Conservation (phyloP, 2,888 invertebrate species). For the Cetonia aurata region DNA sequence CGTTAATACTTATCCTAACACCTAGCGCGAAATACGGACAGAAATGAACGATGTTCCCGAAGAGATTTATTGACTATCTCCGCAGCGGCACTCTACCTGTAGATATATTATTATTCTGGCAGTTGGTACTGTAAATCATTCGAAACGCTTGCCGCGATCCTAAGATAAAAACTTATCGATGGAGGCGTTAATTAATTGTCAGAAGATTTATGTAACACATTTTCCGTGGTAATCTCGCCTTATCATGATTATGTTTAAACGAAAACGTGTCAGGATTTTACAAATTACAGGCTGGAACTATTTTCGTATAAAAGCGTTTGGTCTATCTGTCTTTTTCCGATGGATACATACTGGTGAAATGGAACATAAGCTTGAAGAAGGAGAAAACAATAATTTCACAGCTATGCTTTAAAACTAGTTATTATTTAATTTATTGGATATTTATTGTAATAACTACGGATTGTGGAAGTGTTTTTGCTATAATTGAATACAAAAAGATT, state of each 20-base stretch:
- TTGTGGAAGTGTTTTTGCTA: too few relatives aligned
- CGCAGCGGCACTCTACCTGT: constrained; percentile 10
- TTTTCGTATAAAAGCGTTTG: too few relatives aligned
- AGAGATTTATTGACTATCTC: constrained; percentile 24
- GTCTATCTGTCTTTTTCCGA: too few relatives aligned
- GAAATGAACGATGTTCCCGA: constrained; percentile 14
- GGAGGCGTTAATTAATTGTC: constrained; percentile 37
- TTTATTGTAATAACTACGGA: too few relatives aligned
- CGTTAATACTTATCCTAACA: too few relatives aligned
- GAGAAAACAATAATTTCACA: too few relatives aligned
- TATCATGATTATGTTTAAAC: background rate
- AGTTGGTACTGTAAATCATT: constrained; percentile 34
- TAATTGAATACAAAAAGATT: too few relatives aligned
- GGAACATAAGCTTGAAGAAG: too few relatives aligned
- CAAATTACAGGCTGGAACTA: too few relatives aligned
- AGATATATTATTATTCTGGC: constrained; percentile 27
- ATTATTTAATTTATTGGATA: too few relatives aligned
- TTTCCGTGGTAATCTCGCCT: constrained; percentile 14
- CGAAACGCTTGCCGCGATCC: constrained; percentile 21
- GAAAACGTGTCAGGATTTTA: background rate
- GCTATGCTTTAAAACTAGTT: too few relatives aligned
- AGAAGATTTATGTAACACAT: constrained; percentile 20
- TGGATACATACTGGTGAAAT: too few relatives aligned
- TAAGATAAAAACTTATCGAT: constrained; percentile 30
- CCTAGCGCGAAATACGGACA: constrained; percentile 15